Percentiles rank a stretch among this genome's conserved stretches.
phyloP scores from a whole-genome alignment of 2,888 invertebrate species.

The Melanophora roralis region DNA sequence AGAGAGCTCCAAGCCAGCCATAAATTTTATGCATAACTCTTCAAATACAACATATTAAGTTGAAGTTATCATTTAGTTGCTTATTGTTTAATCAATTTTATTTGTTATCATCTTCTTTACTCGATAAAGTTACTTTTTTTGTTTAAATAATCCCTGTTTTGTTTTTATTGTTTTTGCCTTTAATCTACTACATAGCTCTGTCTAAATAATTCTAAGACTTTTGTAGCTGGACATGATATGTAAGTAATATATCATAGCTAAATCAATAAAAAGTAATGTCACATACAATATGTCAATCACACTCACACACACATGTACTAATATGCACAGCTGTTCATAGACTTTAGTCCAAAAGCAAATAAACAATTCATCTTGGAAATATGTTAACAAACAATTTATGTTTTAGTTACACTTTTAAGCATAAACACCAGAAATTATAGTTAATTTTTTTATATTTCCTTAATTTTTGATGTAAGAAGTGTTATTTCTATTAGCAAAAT shows the following conservation, averaged over 20 bases:
- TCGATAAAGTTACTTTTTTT: not conserved
- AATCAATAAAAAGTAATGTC: constrained; percentile 37
- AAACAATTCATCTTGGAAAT: constrained; percentile 52
- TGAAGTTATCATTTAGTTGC: too few relatives aligned
- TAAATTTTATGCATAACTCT: too few relatives aligned
- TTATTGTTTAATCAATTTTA: not conserved
- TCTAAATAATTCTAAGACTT: constrained; percentile 40
- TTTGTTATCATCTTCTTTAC: not conserved
- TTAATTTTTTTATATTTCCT: not conserved
- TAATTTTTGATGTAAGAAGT: too few relatives aligned
- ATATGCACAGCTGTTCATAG: not conserved
- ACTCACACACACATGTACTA: not conserved
- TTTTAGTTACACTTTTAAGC: not conserved
- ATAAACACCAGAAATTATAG: constrained; percentile 35
- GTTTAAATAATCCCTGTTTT: not conserved
- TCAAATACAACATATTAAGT: too few relatives aligned
- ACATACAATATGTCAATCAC: constrained; percentile 4
- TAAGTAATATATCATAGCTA: constrained; percentile 38
- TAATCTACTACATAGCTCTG: constrained; percentile 37
- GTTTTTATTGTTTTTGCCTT: not conserved
- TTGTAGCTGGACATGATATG: constrained; percentile 25
- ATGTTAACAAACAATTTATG: constrained; percentile 54
- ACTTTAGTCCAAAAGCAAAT: constrained; percentile 3
- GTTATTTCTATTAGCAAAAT: too few relatives aligned
- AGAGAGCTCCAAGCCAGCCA: too few relatives aligned